Evolutionary conservation across 2,797 vertebrate species (phyloP), one percentile per base, ranked within the genome.

Genomic region (Syncerus caffer): DNA sequence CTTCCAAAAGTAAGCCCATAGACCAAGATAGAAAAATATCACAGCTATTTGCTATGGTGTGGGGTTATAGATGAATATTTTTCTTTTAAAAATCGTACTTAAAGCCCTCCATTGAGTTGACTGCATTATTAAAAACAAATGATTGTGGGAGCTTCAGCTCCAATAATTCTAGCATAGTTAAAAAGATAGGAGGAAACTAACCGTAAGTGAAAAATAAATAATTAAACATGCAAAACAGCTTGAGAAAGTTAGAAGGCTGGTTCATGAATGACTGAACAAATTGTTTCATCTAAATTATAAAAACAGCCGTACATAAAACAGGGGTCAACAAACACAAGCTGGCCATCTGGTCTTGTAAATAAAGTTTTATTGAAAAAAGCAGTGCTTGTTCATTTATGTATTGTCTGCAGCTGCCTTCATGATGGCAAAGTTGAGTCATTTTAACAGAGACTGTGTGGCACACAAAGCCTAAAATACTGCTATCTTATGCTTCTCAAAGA

Each of bases 71-170:
- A 57, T 82, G 38, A 76, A 53, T 85, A 76, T 89, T 95, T 95
- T 90, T 93, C 82, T 88, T 94, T 83, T 55, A 85, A 94, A 92
- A 95, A 34, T 76, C 85, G 67, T 76, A 19, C n/a, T 91, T 85
- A 45, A 95, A 95, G 47, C 13, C 47, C 23, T 89, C 8, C 47
- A 91, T 27, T 53, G 47, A 88, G 62, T 85, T 76, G 58, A 93
- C 84, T 58, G 45, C 60, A 29, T 86, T 87, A 83, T 45, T 85
- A 80, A 51, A 89, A 91, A 64, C 47, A 83, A 82, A 64, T 53
- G 38, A 50, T 31, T 84, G 38, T 53, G 42, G 47, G 25, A 71
- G 84, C 31, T n/a, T 58, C 13, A 42, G 60, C 83, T 88, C 50
- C 17, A 50, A 31, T 85, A 64, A 93, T 45, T 89, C 12, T 50